phyloP scores from a whole-genome alignment of 2,797 vertebrate genomes.

The Anguilla obscura region DNA sequence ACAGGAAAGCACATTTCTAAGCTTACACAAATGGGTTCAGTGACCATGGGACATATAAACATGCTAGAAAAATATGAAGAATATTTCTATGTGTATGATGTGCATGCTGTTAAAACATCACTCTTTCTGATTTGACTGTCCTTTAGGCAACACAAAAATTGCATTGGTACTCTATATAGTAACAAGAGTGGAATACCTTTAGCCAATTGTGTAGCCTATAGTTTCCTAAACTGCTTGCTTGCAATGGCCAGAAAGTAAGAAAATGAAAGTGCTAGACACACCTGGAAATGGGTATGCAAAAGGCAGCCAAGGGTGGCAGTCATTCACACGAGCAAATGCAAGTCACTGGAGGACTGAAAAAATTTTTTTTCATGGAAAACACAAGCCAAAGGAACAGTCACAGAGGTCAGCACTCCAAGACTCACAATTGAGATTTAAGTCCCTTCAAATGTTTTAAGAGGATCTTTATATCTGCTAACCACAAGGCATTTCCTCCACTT shows the following conservation, averaged over 20 bases:
- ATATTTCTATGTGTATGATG: neutral
- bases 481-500: conserved; percentile 45
- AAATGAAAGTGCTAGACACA: neutral
- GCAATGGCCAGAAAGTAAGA: neutral
- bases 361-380: conserved; percentile 35
- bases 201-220: neutral
- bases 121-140: neutral
- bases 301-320: neutral
- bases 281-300: neutral
- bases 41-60: too few species aligned
- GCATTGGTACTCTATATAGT: neutral
- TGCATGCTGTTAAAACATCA: neutral
- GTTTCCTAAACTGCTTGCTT: neutral
- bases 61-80: neutral
- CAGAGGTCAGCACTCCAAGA: conserved; percentile 40
- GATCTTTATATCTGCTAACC: conserved; percentile 49
- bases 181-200: neutral
- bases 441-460: conserved; percentile 43
- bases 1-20: too few species aligned
- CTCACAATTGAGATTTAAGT: conserved; percentile 47
- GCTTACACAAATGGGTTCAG: too few species aligned
- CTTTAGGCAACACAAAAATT: neutral
- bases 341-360: conserved; percentile 20
- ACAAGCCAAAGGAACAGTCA: conserved; percentile 35
- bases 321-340: neutral